These are phyloP conservation scores for Ceryle rudis DNA, from an alignment of 2,797 vertebrate genomes.

Conservation along the genomic window DNA sequence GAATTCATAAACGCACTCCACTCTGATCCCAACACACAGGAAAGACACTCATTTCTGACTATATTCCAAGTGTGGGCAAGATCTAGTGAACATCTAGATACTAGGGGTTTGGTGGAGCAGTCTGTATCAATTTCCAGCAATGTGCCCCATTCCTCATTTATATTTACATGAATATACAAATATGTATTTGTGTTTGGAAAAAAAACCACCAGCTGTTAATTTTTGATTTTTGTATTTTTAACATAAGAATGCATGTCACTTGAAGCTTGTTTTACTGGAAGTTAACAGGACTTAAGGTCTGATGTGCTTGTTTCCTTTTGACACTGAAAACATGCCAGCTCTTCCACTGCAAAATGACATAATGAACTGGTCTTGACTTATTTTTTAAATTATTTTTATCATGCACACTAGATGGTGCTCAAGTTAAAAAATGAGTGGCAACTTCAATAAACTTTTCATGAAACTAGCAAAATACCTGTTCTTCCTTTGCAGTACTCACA, in stretches of 20 bases:
- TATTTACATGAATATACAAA: neutral
- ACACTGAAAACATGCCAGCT: neutral
- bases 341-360: neutral
- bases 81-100: neutral
- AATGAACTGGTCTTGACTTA: neutral
- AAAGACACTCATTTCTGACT: neutral
- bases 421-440: slow-evolving; percentile 45
- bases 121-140: neutral
- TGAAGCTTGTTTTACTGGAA: neutral
- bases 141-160: neutral
- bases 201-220: neutral
- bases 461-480: neutral
- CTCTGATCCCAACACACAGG: neutral
- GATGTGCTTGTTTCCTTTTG: neutral
- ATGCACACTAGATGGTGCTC: slow-evolving; percentile 70
- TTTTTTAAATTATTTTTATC: neutral
- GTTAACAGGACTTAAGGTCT: neutral
- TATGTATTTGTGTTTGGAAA: neutral
- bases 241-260: neutral
- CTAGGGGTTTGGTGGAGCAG: neutral
- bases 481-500: neutral
- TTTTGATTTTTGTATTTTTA: neutral
- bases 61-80: neutral
- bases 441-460: neutral
- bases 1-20: neutral